Conservation (phyloP, 1,140 invertebrate species). For the Drosophila jambulina region DNA sequence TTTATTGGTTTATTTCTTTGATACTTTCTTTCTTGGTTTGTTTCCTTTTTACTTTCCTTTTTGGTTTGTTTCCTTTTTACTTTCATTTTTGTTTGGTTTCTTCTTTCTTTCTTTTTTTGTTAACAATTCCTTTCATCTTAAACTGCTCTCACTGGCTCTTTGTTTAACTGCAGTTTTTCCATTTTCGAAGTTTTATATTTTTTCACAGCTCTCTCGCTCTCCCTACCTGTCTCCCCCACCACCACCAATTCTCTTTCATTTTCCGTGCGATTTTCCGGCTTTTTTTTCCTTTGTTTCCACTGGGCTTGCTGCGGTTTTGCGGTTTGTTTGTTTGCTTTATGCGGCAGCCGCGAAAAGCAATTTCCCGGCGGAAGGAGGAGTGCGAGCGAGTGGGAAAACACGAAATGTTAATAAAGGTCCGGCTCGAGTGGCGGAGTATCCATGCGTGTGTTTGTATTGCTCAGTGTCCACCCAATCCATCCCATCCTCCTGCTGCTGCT, state of each 20-base stretch:
- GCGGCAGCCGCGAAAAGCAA: slow-evolving; percentile 55
- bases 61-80: neutral
- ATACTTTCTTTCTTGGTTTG: neutral
- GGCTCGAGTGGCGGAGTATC: slow-evolving; percentile 10
- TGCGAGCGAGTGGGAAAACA: slow-evolving; percentile 15
- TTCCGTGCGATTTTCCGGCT: slow-evolving; percentile 23
- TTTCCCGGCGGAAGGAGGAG: slow-evolving; percentile 33
- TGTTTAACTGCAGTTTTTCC: slow-evolving; percentile 43
- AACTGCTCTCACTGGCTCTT: slow-evolving; percentile 15
- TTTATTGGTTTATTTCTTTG: neutral
- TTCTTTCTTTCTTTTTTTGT: slow-evolving; percentile 6
- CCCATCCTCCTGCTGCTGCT: neutral
- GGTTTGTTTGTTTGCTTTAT: slow-evolving; percentile 67
- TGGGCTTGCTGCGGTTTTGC: slow-evolving; percentile 31
- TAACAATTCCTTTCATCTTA: slow-evolving; percentile 21
- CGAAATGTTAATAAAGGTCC: slow-evolving; percentile 66
- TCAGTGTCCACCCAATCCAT: slow-evolving; percentile 13
- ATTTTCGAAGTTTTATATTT: slow-evolving; percentile 32
- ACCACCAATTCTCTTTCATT: slow-evolving; percentile 6
- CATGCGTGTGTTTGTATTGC: slow-evolving; percentile 19
- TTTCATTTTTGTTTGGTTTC: too few relatives aligned
- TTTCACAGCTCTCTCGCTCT: neutral
- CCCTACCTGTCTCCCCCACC: neutral
- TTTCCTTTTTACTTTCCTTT: neutral
- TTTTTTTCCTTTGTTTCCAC: slow-evolving; percentile 8